phyloP scores from a whole-genome alignment of 2,797 vertebrate genomes.

The Gymnopithys bicolor region DNA sequence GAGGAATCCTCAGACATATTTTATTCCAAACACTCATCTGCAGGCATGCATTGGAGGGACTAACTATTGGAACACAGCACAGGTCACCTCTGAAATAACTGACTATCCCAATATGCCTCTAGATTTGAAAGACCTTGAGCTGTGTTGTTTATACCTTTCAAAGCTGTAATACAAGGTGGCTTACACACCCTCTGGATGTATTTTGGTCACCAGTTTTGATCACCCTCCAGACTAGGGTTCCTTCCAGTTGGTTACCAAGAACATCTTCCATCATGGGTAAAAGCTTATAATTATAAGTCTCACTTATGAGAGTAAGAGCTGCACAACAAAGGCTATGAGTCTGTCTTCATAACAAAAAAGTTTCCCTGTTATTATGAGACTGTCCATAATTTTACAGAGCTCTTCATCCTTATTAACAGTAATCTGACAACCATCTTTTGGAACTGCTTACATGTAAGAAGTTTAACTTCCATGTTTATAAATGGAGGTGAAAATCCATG shows the following conservation, averaged over 20 bases:
- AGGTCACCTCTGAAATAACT: neutral
- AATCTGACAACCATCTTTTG: neutral
- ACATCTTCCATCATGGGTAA: rapidly evolving
- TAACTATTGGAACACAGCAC: neutral
- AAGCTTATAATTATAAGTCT: neutral
- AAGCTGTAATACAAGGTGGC: neutral
- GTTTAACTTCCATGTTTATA: neutral
- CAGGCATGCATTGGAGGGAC: neutral
- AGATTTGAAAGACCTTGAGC: neutral
- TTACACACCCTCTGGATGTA: neutral
- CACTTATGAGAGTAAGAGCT: neutral
- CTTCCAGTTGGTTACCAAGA: neutral
- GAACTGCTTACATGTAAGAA: neutral
- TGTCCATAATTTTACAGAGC: neutral
- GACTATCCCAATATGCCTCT: neutral
- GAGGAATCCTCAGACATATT: neutral
- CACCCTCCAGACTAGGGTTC: neutral
- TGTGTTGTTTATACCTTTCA: neutral
- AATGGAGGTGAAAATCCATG: neutral
- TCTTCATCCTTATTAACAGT: neutral
- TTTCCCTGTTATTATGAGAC: neutral
- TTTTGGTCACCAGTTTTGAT: neutral
- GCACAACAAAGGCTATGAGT: neutral
- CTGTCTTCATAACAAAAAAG: neutral
- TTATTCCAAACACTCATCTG: neutral